phyloP scores from a whole-genome alignment of 2,797 vertebrate genomes.

The Buceros bicornis region DNA sequence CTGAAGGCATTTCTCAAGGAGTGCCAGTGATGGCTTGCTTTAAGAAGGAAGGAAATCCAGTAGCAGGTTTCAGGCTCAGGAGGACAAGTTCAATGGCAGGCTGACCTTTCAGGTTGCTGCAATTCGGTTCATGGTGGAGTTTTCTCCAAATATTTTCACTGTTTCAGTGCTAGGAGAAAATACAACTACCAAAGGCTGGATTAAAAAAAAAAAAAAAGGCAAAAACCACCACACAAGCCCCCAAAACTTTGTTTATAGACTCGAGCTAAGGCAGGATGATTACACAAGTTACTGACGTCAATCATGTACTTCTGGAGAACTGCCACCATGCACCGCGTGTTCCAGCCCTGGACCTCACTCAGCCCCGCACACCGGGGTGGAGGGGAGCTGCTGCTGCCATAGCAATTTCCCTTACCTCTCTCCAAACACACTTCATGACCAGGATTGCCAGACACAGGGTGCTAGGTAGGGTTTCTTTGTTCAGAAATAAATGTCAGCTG shows the following conservation, averaged over 20 bases:
- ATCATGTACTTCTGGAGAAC: constrained; percentile 38
- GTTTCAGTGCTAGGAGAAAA: not conserved
- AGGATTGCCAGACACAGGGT: accelerated
- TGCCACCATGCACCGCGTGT: not conserved
- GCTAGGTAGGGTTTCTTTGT: constrained; percentile 1
- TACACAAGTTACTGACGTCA: constrained; percentile 54
- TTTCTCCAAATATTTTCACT: not conserved
- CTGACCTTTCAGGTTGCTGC: not conserved
- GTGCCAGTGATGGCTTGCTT: not conserved
- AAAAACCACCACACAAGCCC: not conserved
- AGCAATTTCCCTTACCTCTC: not conserved
- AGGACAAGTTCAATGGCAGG: not conserved
- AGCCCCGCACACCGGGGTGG: not conserved
- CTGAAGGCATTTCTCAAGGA: not conserved
- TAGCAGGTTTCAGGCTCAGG: not conserved
- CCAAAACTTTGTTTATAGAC: not conserved
- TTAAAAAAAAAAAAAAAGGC: not conserved
- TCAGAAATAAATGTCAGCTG: not conserved
- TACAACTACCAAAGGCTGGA: not conserved
- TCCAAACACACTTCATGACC: not conserved
- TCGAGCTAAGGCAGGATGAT: not conserved
- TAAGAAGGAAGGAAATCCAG: not conserved
- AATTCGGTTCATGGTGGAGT: not conserved
- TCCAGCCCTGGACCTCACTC: constrained; percentile 24
- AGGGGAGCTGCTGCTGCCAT: not conserved